Conservation (phyloP, 2,797 vertebrate species). For the Tachyglossus aculeatus region DNA sequence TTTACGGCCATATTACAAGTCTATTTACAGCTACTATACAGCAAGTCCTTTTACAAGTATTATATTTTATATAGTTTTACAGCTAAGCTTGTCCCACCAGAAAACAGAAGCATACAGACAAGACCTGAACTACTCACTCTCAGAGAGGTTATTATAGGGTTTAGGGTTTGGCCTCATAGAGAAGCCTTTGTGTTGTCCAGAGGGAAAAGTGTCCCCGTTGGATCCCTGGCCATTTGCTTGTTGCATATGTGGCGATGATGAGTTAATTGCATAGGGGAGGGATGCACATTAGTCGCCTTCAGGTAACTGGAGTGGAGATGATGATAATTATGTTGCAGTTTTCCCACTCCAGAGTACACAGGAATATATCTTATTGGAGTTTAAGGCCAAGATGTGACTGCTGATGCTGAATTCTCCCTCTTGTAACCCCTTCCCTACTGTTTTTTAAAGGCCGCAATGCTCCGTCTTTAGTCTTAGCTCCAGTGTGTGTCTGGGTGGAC, state of each 20-base stretch:
- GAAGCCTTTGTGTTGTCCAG: conserved; percentile 44
- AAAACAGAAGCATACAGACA: conserved; percentile 41
- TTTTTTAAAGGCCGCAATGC: too few species aligned
- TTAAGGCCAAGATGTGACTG: background rate
- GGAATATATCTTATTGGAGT: background rate
- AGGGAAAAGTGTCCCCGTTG: background rate
- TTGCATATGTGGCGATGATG: conserved; percentile 1
- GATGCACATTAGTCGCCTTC: background rate
- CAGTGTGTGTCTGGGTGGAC: too few species aligned
- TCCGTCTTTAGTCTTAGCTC: too few species aligned
- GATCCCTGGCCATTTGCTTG: conserved; percentile 12
- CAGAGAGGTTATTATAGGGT: conserved; percentile 14
- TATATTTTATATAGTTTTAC: conserved; percentile 61
- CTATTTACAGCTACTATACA: conserved; percentile 63
- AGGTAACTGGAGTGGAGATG: conserved; percentile 3
- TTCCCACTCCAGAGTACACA: background rate
- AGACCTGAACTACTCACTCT: background rate
- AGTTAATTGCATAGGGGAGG: background rate
- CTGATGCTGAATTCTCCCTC: too few species aligned
- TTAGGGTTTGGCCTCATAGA: conserved; percentile 45
- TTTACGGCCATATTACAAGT: conserved; percentile 62
- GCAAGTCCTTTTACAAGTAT: conserved; percentile 59
- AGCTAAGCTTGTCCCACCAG: conserved; percentile 51
- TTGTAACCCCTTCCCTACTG: too few species aligned
- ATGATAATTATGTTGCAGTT: background rate